Evolutionary conservation across 2,113 vertebrate genomes (phyloP).

Genomic region (rabbit (Oryctolagus cuniculus)): DNA sequence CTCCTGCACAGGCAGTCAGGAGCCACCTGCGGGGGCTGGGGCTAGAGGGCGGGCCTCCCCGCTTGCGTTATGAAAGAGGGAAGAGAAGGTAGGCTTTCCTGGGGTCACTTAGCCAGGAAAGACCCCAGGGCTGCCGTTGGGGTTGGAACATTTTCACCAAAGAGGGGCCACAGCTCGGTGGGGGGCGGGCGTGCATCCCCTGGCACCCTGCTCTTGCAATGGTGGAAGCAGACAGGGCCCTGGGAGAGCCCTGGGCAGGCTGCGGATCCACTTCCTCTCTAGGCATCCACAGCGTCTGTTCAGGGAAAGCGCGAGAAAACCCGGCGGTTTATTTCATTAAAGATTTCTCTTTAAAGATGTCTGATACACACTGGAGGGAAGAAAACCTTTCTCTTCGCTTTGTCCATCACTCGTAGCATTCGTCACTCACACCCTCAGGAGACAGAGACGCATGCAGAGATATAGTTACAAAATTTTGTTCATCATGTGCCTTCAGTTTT

Average conservation of each 20-base stretch:
- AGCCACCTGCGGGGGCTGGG: no score
- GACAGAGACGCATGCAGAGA: not conserved
- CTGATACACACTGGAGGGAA: not conserved
- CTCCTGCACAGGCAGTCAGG: no score
- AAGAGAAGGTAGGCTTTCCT: not conserved
- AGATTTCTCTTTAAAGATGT: not conserved
- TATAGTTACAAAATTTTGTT: not conserved
- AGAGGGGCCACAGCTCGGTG: fast-evolving
- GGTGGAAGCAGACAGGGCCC: not conserved
- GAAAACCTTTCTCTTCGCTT: not conserved
- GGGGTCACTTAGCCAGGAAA: not conserved
- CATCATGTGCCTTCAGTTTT: not conserved
- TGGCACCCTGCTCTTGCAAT: not conserved
- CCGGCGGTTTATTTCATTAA: not conserved
- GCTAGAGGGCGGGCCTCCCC: no score
- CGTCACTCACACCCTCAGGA: not conserved
- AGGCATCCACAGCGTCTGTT: not conserved
- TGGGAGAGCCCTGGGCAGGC: not conserved
- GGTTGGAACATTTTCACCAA: not conserved
- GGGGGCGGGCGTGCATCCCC: not conserved
- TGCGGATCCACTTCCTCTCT: not conserved
- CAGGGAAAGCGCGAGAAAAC: not conserved
- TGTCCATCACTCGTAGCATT: not conserved
- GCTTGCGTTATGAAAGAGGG: not conserved
- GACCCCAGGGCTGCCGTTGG: not conserved